Evolutionary conservation across 1,140 invertebrate species (phyloP).

Genomic region (Drepana arcuata): DNA sequence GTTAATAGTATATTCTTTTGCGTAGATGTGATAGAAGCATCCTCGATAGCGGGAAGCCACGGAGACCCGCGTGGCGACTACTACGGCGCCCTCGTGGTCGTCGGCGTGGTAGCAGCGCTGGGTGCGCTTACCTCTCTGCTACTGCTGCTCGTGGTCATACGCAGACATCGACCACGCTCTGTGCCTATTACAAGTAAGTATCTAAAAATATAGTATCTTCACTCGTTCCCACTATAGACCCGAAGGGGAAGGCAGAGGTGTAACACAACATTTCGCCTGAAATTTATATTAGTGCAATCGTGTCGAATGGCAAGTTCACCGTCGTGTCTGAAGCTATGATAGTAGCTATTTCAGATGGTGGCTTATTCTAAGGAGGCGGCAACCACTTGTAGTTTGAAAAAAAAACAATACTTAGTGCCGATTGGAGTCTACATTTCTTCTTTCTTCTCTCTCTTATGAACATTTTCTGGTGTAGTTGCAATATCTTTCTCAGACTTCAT

Average conservation of each 20-base stretch:
- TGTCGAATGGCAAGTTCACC: background rate
- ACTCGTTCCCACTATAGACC: slow-evolving; percentile 13
- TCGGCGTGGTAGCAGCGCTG: slow-evolving; percentile 88
- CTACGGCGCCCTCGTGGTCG: slow-evolving; percentile 88
- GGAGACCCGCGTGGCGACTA: slow-evolving; percentile 77
- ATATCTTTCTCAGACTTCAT: too few species aligned
- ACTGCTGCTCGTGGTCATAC: slow-evolving; percentile 84
- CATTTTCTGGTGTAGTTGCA: slow-evolving; percentile 1
- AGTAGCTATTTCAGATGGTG: too few species aligned
- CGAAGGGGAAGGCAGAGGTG: background rate
- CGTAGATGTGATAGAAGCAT: slow-evolving; percentile 49
- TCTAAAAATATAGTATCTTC: too few species aligned
- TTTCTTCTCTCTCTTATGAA: too few species aligned
- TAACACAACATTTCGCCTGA: too few species aligned
- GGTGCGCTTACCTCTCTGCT: slow-evolving; percentile 86
- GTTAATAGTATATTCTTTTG: slow-evolving; percentile 48
- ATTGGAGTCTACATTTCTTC: too few species aligned
- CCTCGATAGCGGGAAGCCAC: slow-evolving; percentile 34
- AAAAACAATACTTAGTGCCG: too few species aligned
- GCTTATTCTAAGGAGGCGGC: too few species aligned
- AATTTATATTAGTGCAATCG: background rate
- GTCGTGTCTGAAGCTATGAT: background rate
- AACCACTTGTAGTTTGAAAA: too few species aligned
- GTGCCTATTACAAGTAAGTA: slow-evolving; percentile 76
- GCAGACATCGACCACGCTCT: slow-evolving; percentile 79